phyloP scores from a whole-genome alignment of 2,113 vertebrate genomes.

The Hippocampus guttulatus region DNA sequence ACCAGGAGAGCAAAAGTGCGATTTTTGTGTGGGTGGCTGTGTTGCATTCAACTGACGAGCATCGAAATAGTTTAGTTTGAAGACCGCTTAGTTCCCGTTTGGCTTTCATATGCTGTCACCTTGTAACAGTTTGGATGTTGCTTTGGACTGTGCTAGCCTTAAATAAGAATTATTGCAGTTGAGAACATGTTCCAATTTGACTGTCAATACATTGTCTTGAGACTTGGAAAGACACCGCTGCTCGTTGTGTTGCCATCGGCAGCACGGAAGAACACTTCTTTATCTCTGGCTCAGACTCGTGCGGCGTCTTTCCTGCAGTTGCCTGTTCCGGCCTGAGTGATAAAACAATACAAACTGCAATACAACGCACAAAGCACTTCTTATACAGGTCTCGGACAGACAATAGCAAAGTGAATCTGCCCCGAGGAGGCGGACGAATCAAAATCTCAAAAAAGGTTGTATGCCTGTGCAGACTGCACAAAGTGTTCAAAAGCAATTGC shows the following conservation, averaged over 20 bases:
- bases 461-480: constrained; percentile 1
- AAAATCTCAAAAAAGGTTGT: neutral
- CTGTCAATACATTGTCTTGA: constrained; percentile 23
- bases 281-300: constrained; percentile 14
- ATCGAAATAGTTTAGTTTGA: neutral
- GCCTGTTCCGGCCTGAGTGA: neutral
- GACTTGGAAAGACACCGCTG: too few species aligned
- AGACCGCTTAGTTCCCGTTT: constrained; percentile 21
- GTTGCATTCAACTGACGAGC: neutral
- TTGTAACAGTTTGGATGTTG: neutral
- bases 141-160: neutral
- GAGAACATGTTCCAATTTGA: neutral
- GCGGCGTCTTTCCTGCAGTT: constrained; percentile 45
- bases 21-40: constrained; percentile 7
- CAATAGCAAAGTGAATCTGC: constrained; percentile 48
- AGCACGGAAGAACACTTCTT: constrained; percentile 10
- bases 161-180: neutral
- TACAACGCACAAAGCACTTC: constrained; percentile 1
- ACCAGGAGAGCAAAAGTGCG: constrained; percentile 3
- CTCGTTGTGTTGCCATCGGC: constrained; percentile 26
- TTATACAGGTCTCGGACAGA: neutral
- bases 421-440: constrained; percentile 4
- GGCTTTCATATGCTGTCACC: neutral
- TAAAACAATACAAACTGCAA: neutral
- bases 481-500: too few species aligned